Base-by-base conservation (phyloP, 2,888 invertebrate genomes). In the Masnerella sp. region DNA sequence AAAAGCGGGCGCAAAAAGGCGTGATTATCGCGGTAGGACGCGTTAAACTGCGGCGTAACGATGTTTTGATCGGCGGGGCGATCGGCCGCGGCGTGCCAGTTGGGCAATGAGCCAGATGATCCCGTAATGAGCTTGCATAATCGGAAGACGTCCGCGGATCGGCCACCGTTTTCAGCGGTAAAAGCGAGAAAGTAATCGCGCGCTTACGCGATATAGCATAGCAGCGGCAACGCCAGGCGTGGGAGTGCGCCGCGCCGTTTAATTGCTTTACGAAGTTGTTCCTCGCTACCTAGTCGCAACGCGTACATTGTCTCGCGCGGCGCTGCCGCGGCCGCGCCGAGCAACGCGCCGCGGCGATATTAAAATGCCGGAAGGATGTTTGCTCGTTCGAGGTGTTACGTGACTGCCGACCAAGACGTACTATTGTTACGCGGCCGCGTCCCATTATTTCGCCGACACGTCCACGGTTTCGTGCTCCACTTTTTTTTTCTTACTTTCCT, bases 321-420 rank as follows among this genome's bases (percentile, higher is more conserved):
- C 25, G 49, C 25, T 38, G n/a, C n/a, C n/a, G n/a, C n/a, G n/a
- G n/a, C 47, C 45, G 58, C 58, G 34, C 47, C 49, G 28, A 28
- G 52, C 45, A 34, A 64, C 70, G 64, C 49, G 47, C 59, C 54
- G 42, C 42, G 59, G 49, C 59, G 74, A 74, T 68, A 74, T 70
- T 71, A 71, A 73, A 74, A 76, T 76, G 70, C 76, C 76, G 76
- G 76, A 76, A 76, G 70, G 67, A 73, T 73, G 70, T 64, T 76
- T 58, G 42, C 72, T 58, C 56, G 69, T 67, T 70, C 59, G 69
- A 74, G 64, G 54, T 64, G 69, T 74, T 74, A 74, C 64, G 59
- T 64, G 59, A 62, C 30, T 62, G 58, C 51, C 36, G 45, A 65
- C 59, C 71, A 51, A 72, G 32, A 64, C 52, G 59, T 8, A 65